Base-by-base conservation (phyloP, 1,140 invertebrate genomes). In the Trinorchestia longiramus region DNA sequence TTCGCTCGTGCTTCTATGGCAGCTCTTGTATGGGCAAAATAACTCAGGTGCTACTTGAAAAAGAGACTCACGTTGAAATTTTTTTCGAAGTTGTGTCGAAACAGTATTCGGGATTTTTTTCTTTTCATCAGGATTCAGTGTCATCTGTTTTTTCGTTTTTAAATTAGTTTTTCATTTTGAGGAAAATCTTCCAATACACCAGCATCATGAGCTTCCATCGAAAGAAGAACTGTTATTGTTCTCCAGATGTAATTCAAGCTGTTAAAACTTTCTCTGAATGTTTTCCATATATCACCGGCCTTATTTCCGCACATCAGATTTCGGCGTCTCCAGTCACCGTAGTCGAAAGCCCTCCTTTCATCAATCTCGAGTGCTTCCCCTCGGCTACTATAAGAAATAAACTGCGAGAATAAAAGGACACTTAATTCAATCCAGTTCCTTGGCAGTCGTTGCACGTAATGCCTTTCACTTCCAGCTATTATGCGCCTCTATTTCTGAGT, bases 391-490 rank as follows among this genome's bases (percentile, higher is more conserved):
- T 94, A 94, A 94, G 92, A 94, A 45, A 94, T 94, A 94, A 94
- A 94, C 92, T 94, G 92, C 92, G 3, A 42, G 92, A 94, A 94
- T 94, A 94, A 94, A 94, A 94, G 92, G 92, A 94, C 92, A 94
- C 43, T 94, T 94, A 94, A 94, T 94, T 94, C 92, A 94, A 94
- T 94, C 19, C 92, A 43, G 36, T 4, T 43, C 92, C 92, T 94
- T 94, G 92, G 92, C 92, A 94, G 92, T 94, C 92, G 92, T 94
- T 94, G 92, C 92, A 94, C 92, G 92, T 94, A 94, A 94, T 94
- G 92, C 44, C 40, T 43, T 94, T 44, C 92, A 94, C 47, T 94
- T 47, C 92, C 43, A 94, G 92, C 92, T 43, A 94, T 94, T 94
- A 94, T 94, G 92, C 92, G 92, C 43, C 92, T 43, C 92, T 45